These are phyloP conservation scores for Ormyrus pomaceus DNA, from an alignment of 2,888 invertebrate genomes.

Conservation along the genomic window DNA sequence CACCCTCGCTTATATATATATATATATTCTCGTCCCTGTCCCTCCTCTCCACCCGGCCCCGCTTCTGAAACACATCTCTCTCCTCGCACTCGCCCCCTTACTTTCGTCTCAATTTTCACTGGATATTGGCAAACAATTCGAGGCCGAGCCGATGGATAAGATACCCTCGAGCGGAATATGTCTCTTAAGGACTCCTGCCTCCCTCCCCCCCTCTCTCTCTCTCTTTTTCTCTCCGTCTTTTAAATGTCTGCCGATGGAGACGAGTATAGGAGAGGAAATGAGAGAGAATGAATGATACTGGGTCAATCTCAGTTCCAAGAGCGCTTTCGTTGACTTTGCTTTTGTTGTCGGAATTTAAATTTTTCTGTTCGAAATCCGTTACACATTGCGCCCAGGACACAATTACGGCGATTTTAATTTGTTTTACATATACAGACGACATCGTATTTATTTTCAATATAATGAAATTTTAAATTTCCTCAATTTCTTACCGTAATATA, in stretches of 20 bases:
- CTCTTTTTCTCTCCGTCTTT: neutral
- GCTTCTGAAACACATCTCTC: slow-evolving; percentile 18
- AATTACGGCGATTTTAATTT: too few relatives aligned
- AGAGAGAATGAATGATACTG: neutral
- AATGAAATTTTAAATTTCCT: too few relatives aligned
- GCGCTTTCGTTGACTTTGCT: neutral
- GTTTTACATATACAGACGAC: too few relatives aligned
- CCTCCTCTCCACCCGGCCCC: neutral
- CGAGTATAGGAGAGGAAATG: neutral
- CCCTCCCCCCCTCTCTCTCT: neutral
- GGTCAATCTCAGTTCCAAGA: slow-evolving; percentile 32
- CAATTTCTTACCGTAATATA: too few relatives aligned
- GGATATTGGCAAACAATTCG: slow-evolving; percentile 55
- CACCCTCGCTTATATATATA: slow-evolving; percentile 32
- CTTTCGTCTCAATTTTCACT: slow-evolving; percentile 52
- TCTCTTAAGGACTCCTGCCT: neutral
- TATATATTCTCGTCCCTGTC: too few relatives aligned
- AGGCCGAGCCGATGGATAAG: slow-evolving; percentile 25
- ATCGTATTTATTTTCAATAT: too few relatives aligned
- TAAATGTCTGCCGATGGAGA: neutral
- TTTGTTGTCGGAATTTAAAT: slow-evolving; percentile 3
- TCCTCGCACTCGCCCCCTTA: neutral
- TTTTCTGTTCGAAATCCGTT: neutral
- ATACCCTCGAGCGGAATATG: slow-evolving; percentile 12
- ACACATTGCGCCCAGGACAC: too few relatives aligned